These are phyloP conservation scores for Danio albolineatus DNA, from an alignment of 2,797 vertebrate genomes.

Conservation along the genomic window DNA sequence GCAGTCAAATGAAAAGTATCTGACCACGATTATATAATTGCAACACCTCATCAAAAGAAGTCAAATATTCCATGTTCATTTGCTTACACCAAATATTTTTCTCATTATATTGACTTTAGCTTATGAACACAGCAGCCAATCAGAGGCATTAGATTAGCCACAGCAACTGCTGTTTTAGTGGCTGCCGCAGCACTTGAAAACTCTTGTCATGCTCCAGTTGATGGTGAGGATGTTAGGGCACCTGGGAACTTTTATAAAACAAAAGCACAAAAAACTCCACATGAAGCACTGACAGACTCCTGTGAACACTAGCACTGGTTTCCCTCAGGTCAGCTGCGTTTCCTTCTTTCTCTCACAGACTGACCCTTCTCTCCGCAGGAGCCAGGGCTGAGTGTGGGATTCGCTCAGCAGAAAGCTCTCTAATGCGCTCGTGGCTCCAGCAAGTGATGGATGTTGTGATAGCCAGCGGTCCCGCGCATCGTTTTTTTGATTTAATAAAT, in stretches of 20 bases:
- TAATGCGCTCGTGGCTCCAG: conserved; percentile 1
- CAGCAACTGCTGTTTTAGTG: too few relatives aligned
- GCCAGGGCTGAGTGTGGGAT: conserved; percentile 8
- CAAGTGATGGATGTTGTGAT: conserved; percentile 48
- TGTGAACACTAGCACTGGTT: neutral
- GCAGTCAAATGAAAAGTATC: too few relatives aligned
- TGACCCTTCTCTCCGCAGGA: neutral
- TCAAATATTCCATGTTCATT: too few relatives aligned
- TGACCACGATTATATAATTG: too few relatives aligned
- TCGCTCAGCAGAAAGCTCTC: conserved; percentile 51
- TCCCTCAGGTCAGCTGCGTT: neutral
- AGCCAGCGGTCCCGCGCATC: conserved; percentile 15
- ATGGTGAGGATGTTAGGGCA: too few relatives aligned
- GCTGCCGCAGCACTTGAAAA: too few relatives aligned
- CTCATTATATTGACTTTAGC: too few relatives aligned
- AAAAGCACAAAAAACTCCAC: neutral
- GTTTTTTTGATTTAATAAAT: conserved; percentile 48
- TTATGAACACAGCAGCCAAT: too few relatives aligned
- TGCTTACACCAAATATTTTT: too few relatives aligned
- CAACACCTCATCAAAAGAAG: too few relatives aligned
- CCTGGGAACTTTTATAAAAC: neutral
- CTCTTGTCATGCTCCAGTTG: too few relatives aligned
- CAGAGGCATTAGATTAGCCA: too few relatives aligned
- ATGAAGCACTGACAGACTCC: neutral
- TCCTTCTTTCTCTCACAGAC: neutral